phyloP scores from a whole-genome alignment of 2,113 vertebrate species.

The Aix galericulata region DNA sequence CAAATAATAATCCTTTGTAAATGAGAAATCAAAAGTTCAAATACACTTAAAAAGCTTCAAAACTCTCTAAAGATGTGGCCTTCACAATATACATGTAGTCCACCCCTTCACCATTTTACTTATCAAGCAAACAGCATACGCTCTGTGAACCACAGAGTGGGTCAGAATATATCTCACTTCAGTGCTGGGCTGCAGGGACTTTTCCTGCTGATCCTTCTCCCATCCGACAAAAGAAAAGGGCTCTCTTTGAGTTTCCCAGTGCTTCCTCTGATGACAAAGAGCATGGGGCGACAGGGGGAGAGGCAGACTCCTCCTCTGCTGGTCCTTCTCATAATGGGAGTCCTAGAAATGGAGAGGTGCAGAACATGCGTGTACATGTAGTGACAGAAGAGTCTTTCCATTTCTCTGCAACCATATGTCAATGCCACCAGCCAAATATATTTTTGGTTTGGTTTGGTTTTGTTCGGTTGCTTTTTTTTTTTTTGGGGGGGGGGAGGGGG shows the following conservation, averaged over 20 bases:
- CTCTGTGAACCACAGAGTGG: fast-evolving
- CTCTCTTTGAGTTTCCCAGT: background rate
- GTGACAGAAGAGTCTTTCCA: background rate
- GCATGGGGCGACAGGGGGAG: background rate
- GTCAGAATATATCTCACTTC: fast-evolving
- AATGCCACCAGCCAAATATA: background rate
- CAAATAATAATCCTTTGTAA: background rate
- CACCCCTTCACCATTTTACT: background rate
- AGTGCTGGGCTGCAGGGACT: background rate
- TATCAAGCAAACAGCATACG: background rate
- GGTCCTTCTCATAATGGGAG: background rate
- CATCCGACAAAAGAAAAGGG: background rate
- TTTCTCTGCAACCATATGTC: background rate
- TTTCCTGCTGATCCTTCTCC: background rate
- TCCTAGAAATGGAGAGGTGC: background rate
- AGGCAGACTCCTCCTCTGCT: background rate
- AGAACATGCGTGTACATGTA: background rate
- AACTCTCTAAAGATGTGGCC: background rate
- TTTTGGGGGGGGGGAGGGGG: too few relatives aligned
- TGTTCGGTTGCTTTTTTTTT: background rate
- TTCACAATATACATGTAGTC: background rate
- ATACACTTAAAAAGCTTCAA: background rate
- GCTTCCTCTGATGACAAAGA: background rate
- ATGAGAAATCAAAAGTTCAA: background rate
- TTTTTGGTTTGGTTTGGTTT: too few relatives aligned